Evolutionary conservation across 2,888 invertebrate species (phyloP).

Genomic region (Lepidocyrtoides sp.): DNA sequence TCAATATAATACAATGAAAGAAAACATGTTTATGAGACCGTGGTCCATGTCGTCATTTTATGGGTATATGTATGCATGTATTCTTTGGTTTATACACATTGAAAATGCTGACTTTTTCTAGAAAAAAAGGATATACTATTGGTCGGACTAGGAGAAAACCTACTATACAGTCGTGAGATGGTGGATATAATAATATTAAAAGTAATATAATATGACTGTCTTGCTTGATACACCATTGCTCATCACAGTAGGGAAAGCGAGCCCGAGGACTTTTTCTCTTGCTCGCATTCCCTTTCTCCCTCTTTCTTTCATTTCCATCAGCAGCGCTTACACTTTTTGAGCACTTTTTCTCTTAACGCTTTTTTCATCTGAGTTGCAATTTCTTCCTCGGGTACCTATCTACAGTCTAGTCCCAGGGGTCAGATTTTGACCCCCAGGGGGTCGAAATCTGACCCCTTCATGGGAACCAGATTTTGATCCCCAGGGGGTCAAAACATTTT

Average conservation of each 20-base stretch:
- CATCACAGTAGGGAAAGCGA: constrained; percentile 14
- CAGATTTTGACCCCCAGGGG: too few species aligned
- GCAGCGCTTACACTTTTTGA: constrained; percentile 44
- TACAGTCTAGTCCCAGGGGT: too few species aligned
- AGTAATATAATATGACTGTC: background rate
- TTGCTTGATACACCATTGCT: background rate
- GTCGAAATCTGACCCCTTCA: too few species aligned
- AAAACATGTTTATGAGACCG: background rate
- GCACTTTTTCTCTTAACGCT: constrained; percentile 31
- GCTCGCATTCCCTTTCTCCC: background rate
- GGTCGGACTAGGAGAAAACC: background rate
- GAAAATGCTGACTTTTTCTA: background rate
- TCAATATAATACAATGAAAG: background rate
- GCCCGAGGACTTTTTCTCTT: constrained; percentile 52
- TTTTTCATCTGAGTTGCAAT: background rate
- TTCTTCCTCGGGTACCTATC: background rate
- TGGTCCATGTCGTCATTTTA: background rate
- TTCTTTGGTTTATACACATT: background rate
- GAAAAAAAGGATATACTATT: background rate
- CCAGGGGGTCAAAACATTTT: too few species aligned
- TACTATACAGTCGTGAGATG: background rate
- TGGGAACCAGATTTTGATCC: too few species aligned
- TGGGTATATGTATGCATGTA: background rate
- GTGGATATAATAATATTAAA: constrained; percentile 12
- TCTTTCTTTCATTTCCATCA: constrained; percentile 26